These are phyloP conservation scores for Phalanger gymnotis DNA, from an alignment of 2,797 vertebrate species.

Conservation along the genomic window DNA sequence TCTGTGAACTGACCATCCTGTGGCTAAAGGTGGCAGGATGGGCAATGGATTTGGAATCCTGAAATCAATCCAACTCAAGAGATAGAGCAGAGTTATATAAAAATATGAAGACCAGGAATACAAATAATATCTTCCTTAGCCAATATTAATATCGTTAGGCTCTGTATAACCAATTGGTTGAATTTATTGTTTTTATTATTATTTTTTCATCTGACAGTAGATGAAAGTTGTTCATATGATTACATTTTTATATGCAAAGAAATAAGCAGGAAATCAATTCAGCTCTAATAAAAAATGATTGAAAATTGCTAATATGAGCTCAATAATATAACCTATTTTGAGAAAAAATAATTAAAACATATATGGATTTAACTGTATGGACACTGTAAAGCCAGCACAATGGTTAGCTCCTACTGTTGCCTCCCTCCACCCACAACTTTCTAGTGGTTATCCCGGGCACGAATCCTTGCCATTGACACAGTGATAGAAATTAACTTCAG, in stretches of 20 bases:
- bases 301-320: conserved; percentile 79
- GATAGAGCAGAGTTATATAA: neutral
- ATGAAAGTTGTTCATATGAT: conserved; percentile 53
- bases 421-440: conserved; percentile 46
- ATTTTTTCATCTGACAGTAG: conserved; percentile 11
- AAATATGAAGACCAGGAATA: neutral
- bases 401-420: conserved; percentile 15
- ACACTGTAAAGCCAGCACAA: conserved; percentile 51
- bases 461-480: conserved; percentile 40
- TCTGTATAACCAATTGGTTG: neutral
- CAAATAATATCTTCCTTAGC: neutral
- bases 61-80: neutral
- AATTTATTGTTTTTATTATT: neutral
- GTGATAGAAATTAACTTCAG: conserved; percentile 72
- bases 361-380: conserved; percentile 73
- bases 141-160: neutral
- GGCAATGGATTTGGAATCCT: neutral
- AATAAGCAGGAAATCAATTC: conserved; percentile 81
- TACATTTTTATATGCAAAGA: conserved; percentile 58
- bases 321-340: conserved; percentile 66
- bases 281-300: conserved; percentile 81
- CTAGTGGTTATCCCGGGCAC: conserved; percentile 25
- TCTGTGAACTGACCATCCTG: neutral
- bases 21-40: neutral
- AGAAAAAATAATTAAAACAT: conserved; percentile 58